Evolutionary conservation across 2,888 invertebrate species (phyloP).

Genomic region (Adelognathus sp.): DNA sequence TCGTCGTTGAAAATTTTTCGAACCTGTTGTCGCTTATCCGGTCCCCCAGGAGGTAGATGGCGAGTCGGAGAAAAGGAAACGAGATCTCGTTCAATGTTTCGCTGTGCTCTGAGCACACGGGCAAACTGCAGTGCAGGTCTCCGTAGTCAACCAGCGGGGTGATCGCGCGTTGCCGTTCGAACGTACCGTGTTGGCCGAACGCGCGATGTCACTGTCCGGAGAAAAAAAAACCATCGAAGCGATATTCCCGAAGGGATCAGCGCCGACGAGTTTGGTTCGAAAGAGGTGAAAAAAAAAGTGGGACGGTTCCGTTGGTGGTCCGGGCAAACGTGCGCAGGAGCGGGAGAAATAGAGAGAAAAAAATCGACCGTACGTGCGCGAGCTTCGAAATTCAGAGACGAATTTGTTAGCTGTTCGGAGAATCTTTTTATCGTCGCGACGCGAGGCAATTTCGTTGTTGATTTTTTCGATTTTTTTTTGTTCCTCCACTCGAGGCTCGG

Average conservation of each 20-base stretch:
- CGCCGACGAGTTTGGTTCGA: slow-evolving; percentile 30
- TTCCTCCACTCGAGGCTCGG: not conserved
- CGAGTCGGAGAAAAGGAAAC: slow-evolving; percentile 44
- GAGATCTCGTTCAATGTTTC: slow-evolving; percentile 51
- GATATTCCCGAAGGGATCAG: slow-evolving; percentile 52
- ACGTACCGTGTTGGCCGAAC: slow-evolving; percentile 33
- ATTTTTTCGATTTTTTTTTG: not conserved
- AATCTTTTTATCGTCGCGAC: slow-evolving; percentile 19
- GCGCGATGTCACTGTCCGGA: slow-evolving; percentile 27
- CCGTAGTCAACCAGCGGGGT: slow-evolving; percentile 30
- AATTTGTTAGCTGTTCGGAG: slow-evolving; percentile 39
- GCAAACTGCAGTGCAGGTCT: not conserved
- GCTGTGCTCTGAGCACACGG: slow-evolving; percentile 5
- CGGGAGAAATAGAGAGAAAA: not conserved
- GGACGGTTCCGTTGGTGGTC: slow-evolving; percentile 48
- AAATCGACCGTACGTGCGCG: slow-evolving; percentile 6
- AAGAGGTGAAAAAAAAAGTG: no score
- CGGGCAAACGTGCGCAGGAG: slow-evolving; percentile 29
- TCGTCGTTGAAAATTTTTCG: slow-evolving; percentile 22
- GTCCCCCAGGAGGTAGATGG: slow-evolving; percentile 34
- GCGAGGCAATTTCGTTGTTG: not conserved
- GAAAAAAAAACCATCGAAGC: slow-evolving; percentile 36
- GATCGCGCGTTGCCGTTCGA: slow-evolving; percentile 23
- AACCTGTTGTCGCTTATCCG: slow-evolving; percentile 44
- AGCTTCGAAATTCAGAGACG: slow-evolving; percentile 39